Evolutionary conservation across 1,140 invertebrate genomes (phyloP).

Genomic region (Macrotrachela quadricornifera): DNA sequence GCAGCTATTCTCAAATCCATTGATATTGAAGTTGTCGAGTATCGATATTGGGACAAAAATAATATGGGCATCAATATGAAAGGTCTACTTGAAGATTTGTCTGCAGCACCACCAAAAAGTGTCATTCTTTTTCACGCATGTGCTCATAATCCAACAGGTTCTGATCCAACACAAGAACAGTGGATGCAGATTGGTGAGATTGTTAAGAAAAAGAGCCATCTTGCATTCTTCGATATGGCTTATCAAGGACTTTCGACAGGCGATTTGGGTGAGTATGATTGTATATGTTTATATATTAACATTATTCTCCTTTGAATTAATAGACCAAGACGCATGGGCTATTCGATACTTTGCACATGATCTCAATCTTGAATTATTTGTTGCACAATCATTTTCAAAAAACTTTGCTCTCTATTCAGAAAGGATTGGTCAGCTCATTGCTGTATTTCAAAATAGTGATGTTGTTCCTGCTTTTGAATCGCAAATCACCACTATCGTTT

Average conservation of each 20-base stretch:
- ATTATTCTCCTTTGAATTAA: no score
- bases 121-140: slow-evolving; percentile 82
- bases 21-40: slow-evolving; percentile 60
- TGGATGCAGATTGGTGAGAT: no score
- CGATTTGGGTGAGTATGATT: no score
- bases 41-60: slow-evolving; percentile 73
- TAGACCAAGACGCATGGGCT: slow-evolving; percentile 70
- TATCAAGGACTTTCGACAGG: slow-evolving; percentile 95
- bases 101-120: slow-evolving; percentile 54
- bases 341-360: slow-evolving; percentile 36
- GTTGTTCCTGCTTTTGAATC: slow-evolving; percentile 45
- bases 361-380: slow-evolving; percentile 45
- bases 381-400: slow-evolving; percentile 91
- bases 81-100: slow-evolving; percentile 33
- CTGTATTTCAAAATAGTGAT: slow-evolving; percentile 46
- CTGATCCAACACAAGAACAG: slow-evolving; percentile 32
- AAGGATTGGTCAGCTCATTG: slow-evolving; percentile 64
- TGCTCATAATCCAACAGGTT: slow-evolving; percentile 91
- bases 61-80: slow-evolving; percentile 57
- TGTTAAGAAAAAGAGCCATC: slow-evolving; percentile 54
- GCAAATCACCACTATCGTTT: slow-evolving; percentile 65
- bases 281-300: no score
- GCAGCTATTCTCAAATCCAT: slow-evolving; percentile 37
- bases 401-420: slow-evolving; percentile 97
- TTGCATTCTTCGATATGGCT: slow-evolving; percentile 83